A percentile compares a stretch with the other conserved stretches of the same genome.
These are phyloP conservation scores for Marcusenius ussheri DNA, from an alignment of 2,113 vertebrate genomes.

Conservation along the genomic window DNA sequence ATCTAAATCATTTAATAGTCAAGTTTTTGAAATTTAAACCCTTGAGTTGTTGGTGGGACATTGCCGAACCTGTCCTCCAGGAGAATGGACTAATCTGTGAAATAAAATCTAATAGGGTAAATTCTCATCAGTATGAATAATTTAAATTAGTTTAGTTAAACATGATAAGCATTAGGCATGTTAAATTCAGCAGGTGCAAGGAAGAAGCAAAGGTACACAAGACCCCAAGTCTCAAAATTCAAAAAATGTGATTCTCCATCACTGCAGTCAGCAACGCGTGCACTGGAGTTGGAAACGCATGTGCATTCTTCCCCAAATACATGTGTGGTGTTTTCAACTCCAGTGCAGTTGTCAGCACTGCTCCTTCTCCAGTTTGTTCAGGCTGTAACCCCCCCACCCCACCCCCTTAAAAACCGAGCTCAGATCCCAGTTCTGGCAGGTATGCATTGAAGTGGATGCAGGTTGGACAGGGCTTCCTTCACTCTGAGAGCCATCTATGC, in stretches of 20 bases:
- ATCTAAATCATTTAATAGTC: background rate
- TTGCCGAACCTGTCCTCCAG: background rate
- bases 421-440: background rate
- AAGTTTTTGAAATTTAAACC: background rate
- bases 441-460: conserved; percentile 6
- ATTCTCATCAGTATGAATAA: background rate
- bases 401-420: background rate
- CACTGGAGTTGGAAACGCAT: too few relatives aligned
- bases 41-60: background rate
- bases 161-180: background rate
- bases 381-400: too few relatives aligned
- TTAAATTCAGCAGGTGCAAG: background rate
- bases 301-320: background rate
- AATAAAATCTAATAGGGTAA: background rate
- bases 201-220: background rate
- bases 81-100: background rate
- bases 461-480: conserved; percentile 19
- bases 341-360: background rate
- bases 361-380: background rate
- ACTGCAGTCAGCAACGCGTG: background rate
- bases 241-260: background rate
- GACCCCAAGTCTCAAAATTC: background rate
- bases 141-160: background rate
- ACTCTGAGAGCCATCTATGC: background rate
- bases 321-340: too few relatives aligned